Conservation (phyloP, 2,797 vertebrate genomes). For the Oophaga sylvatica region DNA sequence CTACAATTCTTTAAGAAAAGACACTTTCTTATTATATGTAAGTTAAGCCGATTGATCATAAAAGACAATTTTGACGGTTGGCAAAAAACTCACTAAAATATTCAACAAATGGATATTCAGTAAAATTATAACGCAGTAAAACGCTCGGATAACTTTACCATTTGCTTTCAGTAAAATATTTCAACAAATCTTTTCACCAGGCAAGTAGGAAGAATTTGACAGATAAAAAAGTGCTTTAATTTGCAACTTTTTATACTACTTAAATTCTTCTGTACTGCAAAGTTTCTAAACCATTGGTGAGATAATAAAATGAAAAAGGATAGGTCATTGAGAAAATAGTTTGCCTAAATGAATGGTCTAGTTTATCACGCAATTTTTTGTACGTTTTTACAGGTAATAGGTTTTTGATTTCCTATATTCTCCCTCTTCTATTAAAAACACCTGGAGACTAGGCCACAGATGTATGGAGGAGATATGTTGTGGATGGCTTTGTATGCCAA, state of each 20-base stretch:
- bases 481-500: too few species aligned
- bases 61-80: constrained; percentile 64
- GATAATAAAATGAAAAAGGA: background rate
- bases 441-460: too few species aligned
- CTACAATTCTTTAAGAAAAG: constrained; percentile 66
- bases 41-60: constrained; percentile 66
- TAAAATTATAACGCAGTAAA: constrained; percentile 46
- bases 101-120: constrained; percentile 62
- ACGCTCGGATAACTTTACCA: constrained; percentile 57
- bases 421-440: background rate
- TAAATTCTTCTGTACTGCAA: background rate
- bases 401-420: background rate
- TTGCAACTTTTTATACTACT: constrained; percentile 48
- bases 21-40: constrained; percentile 56
- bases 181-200: constrained; percentile 66
- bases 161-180: constrained; percentile 68
- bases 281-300: constrained; percentile 29
- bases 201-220: constrained; percentile 64
- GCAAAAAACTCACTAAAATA: constrained; percentile 64
- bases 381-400: too few species aligned
- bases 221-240: constrained; percentile 70
- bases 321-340: background rate
- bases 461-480: too few species aligned
- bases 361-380: background rate
- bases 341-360: background rate